phyloP scores from a whole-genome alignment of 2,888 invertebrate species.

The Cosmia pyralina region DNA sequence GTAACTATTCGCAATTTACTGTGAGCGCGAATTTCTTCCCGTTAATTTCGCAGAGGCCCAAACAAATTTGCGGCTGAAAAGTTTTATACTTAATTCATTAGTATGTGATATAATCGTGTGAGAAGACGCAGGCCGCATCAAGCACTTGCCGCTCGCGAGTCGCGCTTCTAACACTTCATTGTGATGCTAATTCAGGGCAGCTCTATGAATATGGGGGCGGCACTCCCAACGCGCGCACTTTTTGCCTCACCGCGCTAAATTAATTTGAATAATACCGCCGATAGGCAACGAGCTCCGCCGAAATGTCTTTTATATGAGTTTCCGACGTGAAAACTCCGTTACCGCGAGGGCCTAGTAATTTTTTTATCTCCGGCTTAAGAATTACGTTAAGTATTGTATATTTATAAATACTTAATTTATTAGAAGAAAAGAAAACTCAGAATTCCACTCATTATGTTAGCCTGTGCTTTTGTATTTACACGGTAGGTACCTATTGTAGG shows the following conservation, averaged over 20 bases:
- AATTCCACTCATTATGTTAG: slow-evolving; percentile 31
- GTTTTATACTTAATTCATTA: slow-evolving; percentile 87
- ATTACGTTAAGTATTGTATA: slow-evolving; percentile 77
- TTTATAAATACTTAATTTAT: slow-evolving; percentile 77
- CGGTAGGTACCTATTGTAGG: background rate
- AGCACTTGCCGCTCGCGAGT: slow-evolving; percentile 84
- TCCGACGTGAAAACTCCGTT: slow-evolving; percentile 80
- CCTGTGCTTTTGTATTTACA: slow-evolving; percentile 60
- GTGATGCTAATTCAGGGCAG: slow-evolving; percentile 89
- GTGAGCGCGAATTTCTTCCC: slow-evolving; percentile 53
- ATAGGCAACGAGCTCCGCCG: slow-evolving; percentile 84
- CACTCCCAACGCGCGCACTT: slow-evolving; percentile 84
- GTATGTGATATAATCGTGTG: slow-evolving; percentile 85
- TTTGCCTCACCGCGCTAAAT: slow-evolving; percentile 88
- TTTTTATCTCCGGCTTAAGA: slow-evolving; percentile 77
- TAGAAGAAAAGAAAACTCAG: slow-evolving; percentile 67
- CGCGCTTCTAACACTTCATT: slow-evolving; percentile 87
- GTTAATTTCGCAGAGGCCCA: slow-evolving; percentile 74
- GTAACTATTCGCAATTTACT: slow-evolving; percentile 54
- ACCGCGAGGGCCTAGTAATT: slow-evolving; percentile 75
- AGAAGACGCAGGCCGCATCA: slow-evolving; percentile 85
- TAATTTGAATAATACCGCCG: slow-evolving; percentile 89
- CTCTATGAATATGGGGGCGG: slow-evolving; percentile 88
- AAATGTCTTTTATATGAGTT: slow-evolving; percentile 89
- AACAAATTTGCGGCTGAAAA: slow-evolving; percentile 82